Percentiles rank a stretch among this genome's conserved stretches.
phyloP scores from a whole-genome alignment of 2,888 invertebrate genomes.

The Hydropsyche betteni region DNA sequence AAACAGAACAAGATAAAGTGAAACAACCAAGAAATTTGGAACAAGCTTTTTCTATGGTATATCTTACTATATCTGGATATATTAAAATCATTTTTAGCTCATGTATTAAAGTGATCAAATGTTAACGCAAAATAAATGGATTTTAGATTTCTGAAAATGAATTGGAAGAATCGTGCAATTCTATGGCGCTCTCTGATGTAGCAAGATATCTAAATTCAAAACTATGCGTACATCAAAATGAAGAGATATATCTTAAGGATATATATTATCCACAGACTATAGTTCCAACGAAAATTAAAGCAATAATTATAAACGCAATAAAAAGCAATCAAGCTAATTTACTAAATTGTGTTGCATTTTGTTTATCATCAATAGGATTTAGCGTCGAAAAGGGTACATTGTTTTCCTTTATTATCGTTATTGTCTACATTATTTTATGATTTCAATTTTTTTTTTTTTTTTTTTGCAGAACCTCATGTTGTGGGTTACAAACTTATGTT shows the following conservation, averaged over 20 bases:
- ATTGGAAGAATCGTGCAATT: conserved; percentile 62
- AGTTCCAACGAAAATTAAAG: conserved; percentile 62
- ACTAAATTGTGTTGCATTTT: conserved; percentile 76
- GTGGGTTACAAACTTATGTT: conserved; percentile 77
- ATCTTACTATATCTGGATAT: conserved; percentile 47
- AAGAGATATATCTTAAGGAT: conserved; percentile 68
- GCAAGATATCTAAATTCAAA: conserved; percentile 71
- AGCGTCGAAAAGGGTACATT: conserved; percentile 74
- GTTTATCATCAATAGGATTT: conserved; percentile 74
- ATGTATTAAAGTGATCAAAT: too few relatives aligned
- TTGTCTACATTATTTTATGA: background rate
- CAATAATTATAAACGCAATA: conserved; percentile 63
- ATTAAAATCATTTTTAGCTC: background rate
- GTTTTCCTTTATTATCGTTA: background rate
- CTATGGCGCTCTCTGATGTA: conserved; percentile 60
- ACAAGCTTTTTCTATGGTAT: conserved; percentile 70
- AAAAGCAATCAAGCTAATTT: conserved; percentile 69
- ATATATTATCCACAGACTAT: conserved; percentile 67
- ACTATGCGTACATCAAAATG: conserved; percentile 70
- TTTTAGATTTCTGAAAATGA: conserved; percentile 72
- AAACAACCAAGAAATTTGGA: conserved; percentile 74
- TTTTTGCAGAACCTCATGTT: conserved; percentile 63
- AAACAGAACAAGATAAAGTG: conserved; percentile 67
- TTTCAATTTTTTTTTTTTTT: background rate
- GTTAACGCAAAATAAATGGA: conserved; percentile 36